These are phyloP conservation scores for Andrena trimmerana DNA, from an alignment of 2,888 invertebrate species.

Conservation along the genomic window DNA sequence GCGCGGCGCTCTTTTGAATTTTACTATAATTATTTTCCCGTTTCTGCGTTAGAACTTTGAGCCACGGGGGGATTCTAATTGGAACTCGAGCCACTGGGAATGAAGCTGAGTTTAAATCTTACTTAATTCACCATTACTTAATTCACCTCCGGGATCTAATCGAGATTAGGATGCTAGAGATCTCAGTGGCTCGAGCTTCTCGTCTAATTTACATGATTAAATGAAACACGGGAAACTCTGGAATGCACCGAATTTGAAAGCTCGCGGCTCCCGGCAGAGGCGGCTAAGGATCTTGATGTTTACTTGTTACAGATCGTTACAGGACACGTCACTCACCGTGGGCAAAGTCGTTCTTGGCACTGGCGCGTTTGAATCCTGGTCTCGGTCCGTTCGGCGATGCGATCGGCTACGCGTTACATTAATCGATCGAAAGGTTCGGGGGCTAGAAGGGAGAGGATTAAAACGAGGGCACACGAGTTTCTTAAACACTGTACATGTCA, in stretches of 20 bases:
- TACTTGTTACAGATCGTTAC: not conserved
- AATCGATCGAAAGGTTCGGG: slow-evolving; percentile 48
- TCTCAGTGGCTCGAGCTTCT: too few species aligned
- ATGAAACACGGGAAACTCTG: not conserved
- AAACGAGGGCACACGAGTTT: slow-evolving; percentile 62
- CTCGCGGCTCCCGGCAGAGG: not conserved
- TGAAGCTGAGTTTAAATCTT: slow-evolving; percentile 14
- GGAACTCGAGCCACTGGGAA: not conserved
- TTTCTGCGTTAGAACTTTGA: not conserved
- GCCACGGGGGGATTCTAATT: not conserved
- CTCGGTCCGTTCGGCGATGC: slow-evolving; percentile 48
- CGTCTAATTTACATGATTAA: not conserved
- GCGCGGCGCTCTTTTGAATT: slow-evolving; percentile 11
- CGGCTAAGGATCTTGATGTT: not conserved
- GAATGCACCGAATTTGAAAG: not conserved
- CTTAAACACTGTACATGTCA: slow-evolving; percentile 81
- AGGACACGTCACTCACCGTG: slow-evolving; percentile 64
- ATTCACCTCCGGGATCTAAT: not conserved
- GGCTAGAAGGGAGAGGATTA: slow-evolving; percentile 26
- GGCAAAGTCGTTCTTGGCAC: slow-evolving; percentile 50
- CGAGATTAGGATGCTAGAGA: not conserved
- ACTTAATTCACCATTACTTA: not conserved
- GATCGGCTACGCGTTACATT: slow-evolving; percentile 60
- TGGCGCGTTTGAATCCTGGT: slow-evolving; percentile 46
- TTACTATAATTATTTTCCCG: slow-evolving; percentile 11